Evolutionary conservation across 2,888 invertebrate genomes (phyloP).

Genomic region (Sarcophaga rosellei): DNA sequence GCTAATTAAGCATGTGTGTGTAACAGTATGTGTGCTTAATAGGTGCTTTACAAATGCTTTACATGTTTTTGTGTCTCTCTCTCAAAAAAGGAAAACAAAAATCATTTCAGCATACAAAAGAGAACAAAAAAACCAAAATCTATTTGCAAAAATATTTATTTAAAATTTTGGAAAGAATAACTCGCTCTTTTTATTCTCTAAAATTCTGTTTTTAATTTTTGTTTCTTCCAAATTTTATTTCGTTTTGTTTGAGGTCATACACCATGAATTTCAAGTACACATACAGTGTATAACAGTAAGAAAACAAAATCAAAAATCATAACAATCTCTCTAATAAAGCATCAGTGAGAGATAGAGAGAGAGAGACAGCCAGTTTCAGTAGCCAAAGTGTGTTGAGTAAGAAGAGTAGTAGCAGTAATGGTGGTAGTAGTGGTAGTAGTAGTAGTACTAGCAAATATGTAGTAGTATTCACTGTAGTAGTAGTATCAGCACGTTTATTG

Average conservation of each 20-base stretch:
- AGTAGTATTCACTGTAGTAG: too few relatives aligned
- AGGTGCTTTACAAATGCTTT: neutral
- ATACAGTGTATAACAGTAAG: constrained; percentile 13
- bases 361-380: too few relatives aligned
- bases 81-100: neutral
- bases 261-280: constrained; percentile 71
- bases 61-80: neutral
- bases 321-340: too few relatives aligned
- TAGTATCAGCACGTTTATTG: too few relatives aligned
- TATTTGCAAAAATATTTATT: neutral
- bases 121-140: neutral
- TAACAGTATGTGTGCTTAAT: constrained; percentile 2
- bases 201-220: neutral
- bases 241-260: constrained; percentile 75
- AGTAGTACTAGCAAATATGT: too few relatives aligned
- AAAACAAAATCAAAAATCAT: neutral
- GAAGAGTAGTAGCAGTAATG: too few relatives aligned
- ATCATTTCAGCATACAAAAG: neutral
- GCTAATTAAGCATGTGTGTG: constrained; percentile 12
- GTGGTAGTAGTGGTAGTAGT: too few relatives aligned
- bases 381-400: too few relatives aligned
- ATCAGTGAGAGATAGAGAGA: too few relatives aligned
- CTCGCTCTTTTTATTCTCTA: neutral
- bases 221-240: neutral
- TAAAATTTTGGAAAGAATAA: neutral